Conservation (phyloP, 2,113 vertebrate genomes). For the Psammodynastes pulverulentus region DNA sequence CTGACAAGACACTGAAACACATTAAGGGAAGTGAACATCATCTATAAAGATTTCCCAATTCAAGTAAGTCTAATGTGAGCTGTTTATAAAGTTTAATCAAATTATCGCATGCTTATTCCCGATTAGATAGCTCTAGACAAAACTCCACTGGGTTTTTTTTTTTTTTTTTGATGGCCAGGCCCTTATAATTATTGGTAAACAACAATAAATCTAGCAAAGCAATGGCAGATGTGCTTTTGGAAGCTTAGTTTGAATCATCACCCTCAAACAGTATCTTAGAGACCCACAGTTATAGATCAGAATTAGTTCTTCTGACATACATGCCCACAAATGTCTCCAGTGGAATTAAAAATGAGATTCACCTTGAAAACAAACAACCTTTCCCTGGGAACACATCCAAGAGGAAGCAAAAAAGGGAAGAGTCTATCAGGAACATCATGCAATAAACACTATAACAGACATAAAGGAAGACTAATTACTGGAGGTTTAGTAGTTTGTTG, state of each 20-base stretch:
- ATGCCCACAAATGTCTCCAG: background rate
- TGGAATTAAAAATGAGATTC: background rate
- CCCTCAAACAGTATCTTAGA: background rate
- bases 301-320: background rate
- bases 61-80: no score
- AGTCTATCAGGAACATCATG: background rate
- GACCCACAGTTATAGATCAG: background rate
- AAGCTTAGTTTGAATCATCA: background rate
- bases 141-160: background rate
- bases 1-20: background rate
- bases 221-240: background rate
- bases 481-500: background rate
- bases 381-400: background rate
- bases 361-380: background rate
- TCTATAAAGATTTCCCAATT: background rate
- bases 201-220: background rate
- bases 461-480: slow-evolving; percentile 7
- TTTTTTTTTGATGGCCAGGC: background rate
- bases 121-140: background rate
- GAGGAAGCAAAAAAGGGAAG: background rate
- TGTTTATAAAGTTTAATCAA: background rate
- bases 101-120: background rate
- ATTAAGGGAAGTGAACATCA: background rate
- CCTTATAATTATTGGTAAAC: background rate
- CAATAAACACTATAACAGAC: background rate